Conservation (phyloP, 2,888 invertebrate species). For the Falcaria lacertinaria region DNA sequence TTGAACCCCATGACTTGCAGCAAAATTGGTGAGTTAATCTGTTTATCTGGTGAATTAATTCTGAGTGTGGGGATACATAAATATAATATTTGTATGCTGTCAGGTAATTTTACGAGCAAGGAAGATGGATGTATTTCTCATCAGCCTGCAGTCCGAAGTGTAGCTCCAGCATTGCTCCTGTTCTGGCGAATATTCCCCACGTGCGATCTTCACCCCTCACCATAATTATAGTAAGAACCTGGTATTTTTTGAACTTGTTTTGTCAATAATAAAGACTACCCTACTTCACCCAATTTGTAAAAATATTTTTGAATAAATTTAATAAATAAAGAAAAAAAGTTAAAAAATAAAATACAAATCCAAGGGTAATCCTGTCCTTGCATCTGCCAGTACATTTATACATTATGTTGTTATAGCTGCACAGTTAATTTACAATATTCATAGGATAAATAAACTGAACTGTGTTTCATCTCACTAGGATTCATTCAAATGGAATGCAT, state of each 20-base stretch:
- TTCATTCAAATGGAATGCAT: no score
- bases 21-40: slow-evolving; percentile 63
- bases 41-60: slow-evolving; percentile 41
- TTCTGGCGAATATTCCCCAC: slow-evolving; percentile 15
- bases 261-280: slow-evolving; percentile 61
- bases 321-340: slow-evolving; percentile 19
- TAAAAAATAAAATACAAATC: slow-evolving; percentile 25
- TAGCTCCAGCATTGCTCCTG: slow-evolving; percentile 3
- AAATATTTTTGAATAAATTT: slow-evolving; percentile 26
- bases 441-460: no score
- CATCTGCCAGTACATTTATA: slow-evolving; percentile 28
- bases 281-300: slow-evolving; percentile 39
- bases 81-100: slow-evolving; percentile 33
- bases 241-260: slow-evolving; percentile 73
- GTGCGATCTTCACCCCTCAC: slow-evolving; percentile 28
- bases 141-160: slow-evolving; percentile 9
- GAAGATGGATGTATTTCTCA: slow-evolving; percentile 3
- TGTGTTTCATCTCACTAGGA: no score
- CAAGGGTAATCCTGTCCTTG: slow-evolving; percentile 43
- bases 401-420: not conserved
- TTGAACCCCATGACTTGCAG: slow-evolving; percentile 28
- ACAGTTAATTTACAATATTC: no score
- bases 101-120: slow-evolving; percentile 50
- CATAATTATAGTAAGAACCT: slow-evolving; percentile 72
- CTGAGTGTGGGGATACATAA: slow-evolving; percentile 25